Percentiles rank a stretch among this genome's conserved stretches.
Evolutionary conservation across 1,140 invertebrate species (phyloP).

Genomic region (Ips nitidus): DNA sequence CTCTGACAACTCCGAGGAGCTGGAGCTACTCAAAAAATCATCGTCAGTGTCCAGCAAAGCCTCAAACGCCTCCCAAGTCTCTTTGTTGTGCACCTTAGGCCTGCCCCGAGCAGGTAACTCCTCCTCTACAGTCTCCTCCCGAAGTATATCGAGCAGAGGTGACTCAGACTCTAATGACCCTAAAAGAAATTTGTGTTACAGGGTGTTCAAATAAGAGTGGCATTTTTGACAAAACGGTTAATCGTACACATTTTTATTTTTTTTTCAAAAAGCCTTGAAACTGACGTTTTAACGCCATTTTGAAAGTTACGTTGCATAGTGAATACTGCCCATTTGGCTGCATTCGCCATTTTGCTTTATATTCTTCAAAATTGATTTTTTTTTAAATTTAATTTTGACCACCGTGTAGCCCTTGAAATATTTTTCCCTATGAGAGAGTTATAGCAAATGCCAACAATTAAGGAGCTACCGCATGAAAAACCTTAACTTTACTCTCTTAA

Average conservation of each 20-base stretch:
- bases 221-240: not conserved
- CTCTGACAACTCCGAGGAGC: not conserved
- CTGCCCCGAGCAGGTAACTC: not conserved
- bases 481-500: too few relatives aligned
- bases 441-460: too few relatives aligned
- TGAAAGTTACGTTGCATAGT: too few relatives aligned
- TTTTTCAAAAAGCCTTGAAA: not conserved
- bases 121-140: not conserved
- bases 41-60: conserved; percentile 1
- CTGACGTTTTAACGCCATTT: not conserved
- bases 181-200: not conserved
- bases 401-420: too few relatives aligned
- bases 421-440: too few relatives aligned
- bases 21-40: not conserved
- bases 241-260: not conserved
- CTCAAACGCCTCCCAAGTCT: not conserved
- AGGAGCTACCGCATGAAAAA: too few relatives aligned
- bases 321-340: too few relatives aligned
- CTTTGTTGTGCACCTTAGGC: not conserved
- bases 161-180: not conserved
- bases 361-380: too few relatives aligned
- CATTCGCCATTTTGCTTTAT: too few relatives aligned
- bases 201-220: not conserved
- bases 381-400: too few relatives aligned
- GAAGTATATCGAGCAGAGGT: conserved; percentile 1